These are phyloP conservation scores for Actinia equina DNA, from an alignment of 64 coral and sea anemone species.

Conservation along the genomic window DNA sequence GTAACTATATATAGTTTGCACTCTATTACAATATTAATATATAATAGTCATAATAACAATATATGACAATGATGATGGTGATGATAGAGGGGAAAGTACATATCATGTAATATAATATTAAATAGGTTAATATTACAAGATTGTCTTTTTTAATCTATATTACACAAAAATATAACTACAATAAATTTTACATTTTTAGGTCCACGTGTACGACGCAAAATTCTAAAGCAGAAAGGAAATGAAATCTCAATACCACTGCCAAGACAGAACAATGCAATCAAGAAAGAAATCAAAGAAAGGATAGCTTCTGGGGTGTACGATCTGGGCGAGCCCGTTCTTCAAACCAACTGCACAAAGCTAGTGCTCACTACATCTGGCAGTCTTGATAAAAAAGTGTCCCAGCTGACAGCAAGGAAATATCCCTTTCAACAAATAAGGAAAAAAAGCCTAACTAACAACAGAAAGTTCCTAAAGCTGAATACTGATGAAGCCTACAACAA, in stretches of 20 bases:
- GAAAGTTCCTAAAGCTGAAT: not conserved
- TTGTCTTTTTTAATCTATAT: too few relatives aligned
- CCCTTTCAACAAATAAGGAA: not conserved
- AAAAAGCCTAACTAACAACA: not conserved
- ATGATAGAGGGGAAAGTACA: too few relatives aligned
- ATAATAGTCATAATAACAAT: too few relatives aligned
- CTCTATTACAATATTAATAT: too few relatives aligned
- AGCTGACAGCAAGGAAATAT: slow-evolving; percentile 10
- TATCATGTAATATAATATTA: too few relatives aligned
- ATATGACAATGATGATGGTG: too few relatives aligned
- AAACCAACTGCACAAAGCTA: slow-evolving; percentile 16
- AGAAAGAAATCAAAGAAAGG: not conserved
- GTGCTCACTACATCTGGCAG: not conserved
- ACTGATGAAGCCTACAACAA: slow-evolving; percentile 4
- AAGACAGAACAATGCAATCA: slow-evolving; percentile 18
- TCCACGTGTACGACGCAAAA: not conserved
- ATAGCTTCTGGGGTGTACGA: slow-evolving; percentile 23
- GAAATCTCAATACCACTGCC: slow-evolving; percentile 19
- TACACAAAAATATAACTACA: too few relatives aligned
- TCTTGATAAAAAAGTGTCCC: not conserved
- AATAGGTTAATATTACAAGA: too few relatives aligned
- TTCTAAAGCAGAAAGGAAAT: slow-evolving; percentile 28
- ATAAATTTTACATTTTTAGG: slow-evolving; percentile 1
- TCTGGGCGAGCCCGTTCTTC: not conserved
- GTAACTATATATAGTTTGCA: too few relatives aligned